Evolutionary conservation across 1,140 invertebrate genomes (phyloP), one percentile per base, ranked within the genome.

Genomic region (Heliconius himera): DNA sequence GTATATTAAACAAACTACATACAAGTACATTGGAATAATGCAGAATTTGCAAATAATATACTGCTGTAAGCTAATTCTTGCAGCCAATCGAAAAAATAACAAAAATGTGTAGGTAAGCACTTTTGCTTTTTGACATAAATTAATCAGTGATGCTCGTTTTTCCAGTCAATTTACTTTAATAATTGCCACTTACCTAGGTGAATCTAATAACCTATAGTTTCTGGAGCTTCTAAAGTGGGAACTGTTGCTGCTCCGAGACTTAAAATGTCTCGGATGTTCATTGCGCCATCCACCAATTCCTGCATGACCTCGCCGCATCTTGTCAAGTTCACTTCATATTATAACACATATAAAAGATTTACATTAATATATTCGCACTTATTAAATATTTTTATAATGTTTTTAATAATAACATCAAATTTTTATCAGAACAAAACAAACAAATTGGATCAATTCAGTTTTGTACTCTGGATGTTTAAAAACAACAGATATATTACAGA

Each of bases 261-360:
- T 91, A 80, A 88, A 93, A 84, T 91, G 90, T 79, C 92, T 90
- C 20, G 87, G 88, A 86, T 89, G 89, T 86, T 93, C 93, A 89
- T 82, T 90, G 83, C 93, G 88, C 93, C 93, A 94, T 88, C 90
- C 91, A 82, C 90, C 90, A 77, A 88, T 87, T 82, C 89, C 88
- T 70, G 88, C 74, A 82, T 92, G 91, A 93, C 93, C 91, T 91
- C 93, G 91, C 77, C 91, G 88, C 93, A 94, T 94, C 81, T 81
- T 93, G 81, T 76, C 77, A 86, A 74, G 73, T 74, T 89, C 87
- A 90, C 46, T 83, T 76, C 87, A 91, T 80, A 60, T 72, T 81
- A 70, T 51, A 49, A 73, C 54, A 66, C 66, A 73, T 66, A 36
- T 72, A 33, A 71, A 71, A 75, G 5, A 74, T 49, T 20, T 51